Conservation (phyloP, 2,113 vertebrate genomes). For the Pristiophorus japonicus region DNA sequence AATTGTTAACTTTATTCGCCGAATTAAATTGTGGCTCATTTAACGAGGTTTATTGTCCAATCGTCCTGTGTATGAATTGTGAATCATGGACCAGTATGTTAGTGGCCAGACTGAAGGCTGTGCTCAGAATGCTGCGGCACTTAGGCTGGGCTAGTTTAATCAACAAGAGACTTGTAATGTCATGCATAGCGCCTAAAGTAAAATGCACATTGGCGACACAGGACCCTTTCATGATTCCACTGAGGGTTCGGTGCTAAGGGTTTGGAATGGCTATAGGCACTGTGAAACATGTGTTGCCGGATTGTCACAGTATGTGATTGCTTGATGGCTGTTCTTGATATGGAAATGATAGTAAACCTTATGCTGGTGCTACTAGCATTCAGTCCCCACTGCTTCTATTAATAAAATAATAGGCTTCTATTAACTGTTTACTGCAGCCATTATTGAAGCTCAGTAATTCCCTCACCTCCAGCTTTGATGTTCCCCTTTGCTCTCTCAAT, state of each 20-base stretch:
- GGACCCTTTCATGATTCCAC: conserved; percentile 3
- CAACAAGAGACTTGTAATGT: not conserved
- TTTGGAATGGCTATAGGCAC: not conserved
- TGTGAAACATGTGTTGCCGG: not conserved
- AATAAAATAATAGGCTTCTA: not conserved
- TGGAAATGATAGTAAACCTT: not conserved
- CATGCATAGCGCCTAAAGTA: not conserved
- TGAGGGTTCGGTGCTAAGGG: not conserved
- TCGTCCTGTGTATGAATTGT: not conserved
- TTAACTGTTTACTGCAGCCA: not conserved
- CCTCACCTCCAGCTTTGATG: not conserved
- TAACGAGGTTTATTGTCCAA: not conserved
- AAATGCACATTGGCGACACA: not conserved
- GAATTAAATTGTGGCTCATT: not conserved
- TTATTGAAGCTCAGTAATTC: not conserved
- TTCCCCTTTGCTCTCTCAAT: not conserved
- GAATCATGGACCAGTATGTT: not conserved
- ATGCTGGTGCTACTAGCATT: not conserved
- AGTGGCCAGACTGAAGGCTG: not conserved
- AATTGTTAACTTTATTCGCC: not conserved
- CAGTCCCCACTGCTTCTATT: not conserved
- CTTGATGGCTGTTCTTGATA: not conserved
- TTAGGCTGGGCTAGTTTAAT: not conserved
- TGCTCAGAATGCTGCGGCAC: not conserved
- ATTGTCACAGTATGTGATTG: not conserved